These are phyloP conservation scores for Tichodroma muraria DNA, from an alignment of 2,113 vertebrate genomes.

Conservation along the genomic window DNA sequence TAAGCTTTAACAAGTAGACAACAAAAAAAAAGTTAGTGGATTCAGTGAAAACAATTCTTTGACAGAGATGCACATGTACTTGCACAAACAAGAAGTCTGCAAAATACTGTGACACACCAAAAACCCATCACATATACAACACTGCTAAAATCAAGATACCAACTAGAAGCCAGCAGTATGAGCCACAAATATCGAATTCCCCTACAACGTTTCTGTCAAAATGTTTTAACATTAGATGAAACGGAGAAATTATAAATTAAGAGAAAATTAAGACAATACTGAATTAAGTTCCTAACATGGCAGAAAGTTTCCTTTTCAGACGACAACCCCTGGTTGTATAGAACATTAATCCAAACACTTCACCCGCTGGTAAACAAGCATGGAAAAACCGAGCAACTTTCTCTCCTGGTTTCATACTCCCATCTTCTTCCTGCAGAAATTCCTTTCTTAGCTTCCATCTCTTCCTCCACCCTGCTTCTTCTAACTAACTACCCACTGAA, in stretches of 20 bases:
- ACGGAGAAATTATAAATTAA: not conserved
- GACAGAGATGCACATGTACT: accelerated
- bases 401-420: not conserved
- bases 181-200: not conserved
- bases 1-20: not conserved
- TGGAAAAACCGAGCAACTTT: not conserved
- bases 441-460: not conserved
- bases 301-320: not conserved
- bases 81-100: not conserved
- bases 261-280: not conserved
- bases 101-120: not conserved
- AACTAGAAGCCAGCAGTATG: not conserved
- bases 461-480: not conserved
- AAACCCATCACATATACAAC: not conserved
- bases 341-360: not conserved
- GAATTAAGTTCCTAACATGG: not conserved
- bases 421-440: not conserved
- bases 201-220: not conserved
- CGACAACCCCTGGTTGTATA: not conserved
- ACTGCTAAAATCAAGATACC: not conserved
- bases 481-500: not conserved
- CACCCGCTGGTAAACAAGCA: not conserved
- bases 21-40: not conserved
- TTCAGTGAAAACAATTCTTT: not conserved
- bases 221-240: not conserved